Percentiles rank a stretch among this genome's conserved stretches.
Evolutionary conservation across 2,888 invertebrate genomes (phyloP).

Genomic region (Suillia variegata): DNA sequence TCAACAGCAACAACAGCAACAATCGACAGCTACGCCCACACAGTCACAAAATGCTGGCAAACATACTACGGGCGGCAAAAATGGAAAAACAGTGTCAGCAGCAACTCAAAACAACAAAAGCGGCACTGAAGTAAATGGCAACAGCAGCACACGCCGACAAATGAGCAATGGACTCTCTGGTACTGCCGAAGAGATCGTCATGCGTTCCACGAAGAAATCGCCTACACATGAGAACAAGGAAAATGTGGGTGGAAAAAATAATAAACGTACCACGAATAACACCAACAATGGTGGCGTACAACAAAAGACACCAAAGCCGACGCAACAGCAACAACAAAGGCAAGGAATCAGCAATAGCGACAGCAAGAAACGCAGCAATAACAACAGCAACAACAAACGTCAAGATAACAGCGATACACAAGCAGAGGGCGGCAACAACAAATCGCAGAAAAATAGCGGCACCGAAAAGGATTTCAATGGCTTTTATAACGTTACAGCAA

Average conservation of each 20-base stretch:
- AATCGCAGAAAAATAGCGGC: not conserved
- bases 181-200: conserved; percentile 7
- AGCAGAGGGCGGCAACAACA: conserved; percentile 33
- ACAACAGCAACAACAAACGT: conserved; percentile 12
- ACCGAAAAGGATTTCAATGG: conserved; percentile 33
- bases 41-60: conserved; percentile 15
- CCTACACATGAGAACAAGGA: conserved; percentile 61
- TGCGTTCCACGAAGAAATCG: conserved; percentile 55
- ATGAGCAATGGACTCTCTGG: not conserved
- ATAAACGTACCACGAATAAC: conserved; percentile 22
- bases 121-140: conserved; percentile 17
- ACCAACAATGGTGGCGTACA: conserved; percentile 23
- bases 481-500: conserved; percentile 52
- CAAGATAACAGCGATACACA: conserved; percentile 41
- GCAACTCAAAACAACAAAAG: conserved; percentile 5
- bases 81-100: not conserved
- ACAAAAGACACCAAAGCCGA: conserved; percentile 18
- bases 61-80: conserved; percentile 2
- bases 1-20: conserved; percentile 62
- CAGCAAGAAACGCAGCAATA: not conserved
- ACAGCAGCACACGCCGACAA: conserved; percentile 12
- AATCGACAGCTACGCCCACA: not conserved
- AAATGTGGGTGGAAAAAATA: conserved; percentile 27
- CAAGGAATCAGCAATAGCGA: not conserved
- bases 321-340: conserved; percentile 32